phyloP scores from a whole-genome alignment of 2,113 vertebrate species.

The Malurus elegans region DNA sequence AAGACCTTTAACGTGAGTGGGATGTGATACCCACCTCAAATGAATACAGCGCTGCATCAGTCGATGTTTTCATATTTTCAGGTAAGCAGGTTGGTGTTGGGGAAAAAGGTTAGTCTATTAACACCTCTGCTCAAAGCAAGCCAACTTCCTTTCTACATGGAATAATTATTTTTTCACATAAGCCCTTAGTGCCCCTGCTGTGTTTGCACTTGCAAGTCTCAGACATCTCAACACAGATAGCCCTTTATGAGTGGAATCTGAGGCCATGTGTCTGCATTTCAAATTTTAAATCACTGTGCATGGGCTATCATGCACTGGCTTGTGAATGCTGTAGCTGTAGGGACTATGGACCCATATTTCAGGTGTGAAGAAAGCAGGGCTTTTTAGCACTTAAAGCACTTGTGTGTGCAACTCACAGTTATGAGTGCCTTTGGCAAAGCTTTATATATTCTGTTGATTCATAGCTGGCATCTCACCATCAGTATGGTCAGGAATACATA shows the following conservation, averaged over 20 bases:
- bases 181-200: constrained; percentile 30
- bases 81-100: constrained; percentile 12
- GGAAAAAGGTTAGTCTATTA: constrained; percentile 51
- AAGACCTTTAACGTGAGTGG: not conserved
- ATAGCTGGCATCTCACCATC: constrained; percentile 11
- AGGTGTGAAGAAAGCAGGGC: constrained; percentile 5
- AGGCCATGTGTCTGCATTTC: constrained; percentile 37
- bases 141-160: constrained; percentile 49
- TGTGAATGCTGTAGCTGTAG: constrained; percentile 13
- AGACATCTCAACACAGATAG: constrained; percentile 34
- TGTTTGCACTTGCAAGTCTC: constrained; percentile 51
- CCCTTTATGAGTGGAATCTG: constrained; percentile 36
- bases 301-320: not conserved
- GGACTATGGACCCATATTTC: not conserved
- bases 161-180: constrained; percentile 55
- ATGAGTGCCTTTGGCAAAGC: constrained; percentile 10
- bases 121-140: constrained; percentile 45
- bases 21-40: not conserved
- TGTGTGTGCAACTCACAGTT: not conserved
- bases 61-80: constrained; percentile 42
- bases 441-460: constrained; percentile 41
- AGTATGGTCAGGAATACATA: not conserved
- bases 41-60: not conserved
- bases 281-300: not conserved
- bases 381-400: constrained; percentile 20